A percentile compares a stretch with the other conserved stretches of the same genome.
Evolutionary conservation across 2,888 invertebrate species (phyloP).

Genomic region (Clepsis dumicolana): DNA sequence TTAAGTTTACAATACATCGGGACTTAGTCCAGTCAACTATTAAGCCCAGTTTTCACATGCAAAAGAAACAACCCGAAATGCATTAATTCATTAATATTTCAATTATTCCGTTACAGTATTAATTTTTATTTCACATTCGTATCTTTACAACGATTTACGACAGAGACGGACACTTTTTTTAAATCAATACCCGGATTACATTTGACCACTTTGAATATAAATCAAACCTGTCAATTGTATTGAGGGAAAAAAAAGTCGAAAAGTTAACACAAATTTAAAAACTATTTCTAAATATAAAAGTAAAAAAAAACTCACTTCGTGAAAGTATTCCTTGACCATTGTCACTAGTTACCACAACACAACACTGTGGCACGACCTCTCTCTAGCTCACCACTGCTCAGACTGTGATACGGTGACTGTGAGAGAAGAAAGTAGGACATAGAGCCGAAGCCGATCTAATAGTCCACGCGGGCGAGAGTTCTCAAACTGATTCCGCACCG

Average conservation of each 20-base stretch:
- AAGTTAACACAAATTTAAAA: no score
- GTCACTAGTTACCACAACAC: slow-evolving; percentile 9
- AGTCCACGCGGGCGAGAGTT: not conserved
- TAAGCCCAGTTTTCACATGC: not conserved
- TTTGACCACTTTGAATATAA: no score
- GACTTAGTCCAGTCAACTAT: not conserved
- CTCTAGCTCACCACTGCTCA: not conserved
- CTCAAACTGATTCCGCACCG: not conserved
- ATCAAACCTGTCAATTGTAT: no score
- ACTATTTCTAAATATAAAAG: not conserved
- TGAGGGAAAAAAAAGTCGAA: no score
- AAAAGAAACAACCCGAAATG: not conserved
- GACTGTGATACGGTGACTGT: slow-evolving; percentile 18
- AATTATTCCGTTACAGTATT: no score
- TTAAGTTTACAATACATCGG: no score
- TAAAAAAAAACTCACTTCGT: slow-evolving; percentile 26
- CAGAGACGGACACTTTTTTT: no score
- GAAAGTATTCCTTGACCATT: slow-evolving; percentile 33
- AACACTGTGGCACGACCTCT: slow-evolving; percentile 13
- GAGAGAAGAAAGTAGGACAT: slow-evolving; percentile 31
- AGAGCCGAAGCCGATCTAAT: not conserved
- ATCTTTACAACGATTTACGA: no score
- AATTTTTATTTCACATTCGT: no score
- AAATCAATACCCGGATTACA: no score
- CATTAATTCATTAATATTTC: not conserved